Base-by-base conservation (phyloP, 2,113 vertebrate species). In the Aleadryas rufinucha region DNA sequence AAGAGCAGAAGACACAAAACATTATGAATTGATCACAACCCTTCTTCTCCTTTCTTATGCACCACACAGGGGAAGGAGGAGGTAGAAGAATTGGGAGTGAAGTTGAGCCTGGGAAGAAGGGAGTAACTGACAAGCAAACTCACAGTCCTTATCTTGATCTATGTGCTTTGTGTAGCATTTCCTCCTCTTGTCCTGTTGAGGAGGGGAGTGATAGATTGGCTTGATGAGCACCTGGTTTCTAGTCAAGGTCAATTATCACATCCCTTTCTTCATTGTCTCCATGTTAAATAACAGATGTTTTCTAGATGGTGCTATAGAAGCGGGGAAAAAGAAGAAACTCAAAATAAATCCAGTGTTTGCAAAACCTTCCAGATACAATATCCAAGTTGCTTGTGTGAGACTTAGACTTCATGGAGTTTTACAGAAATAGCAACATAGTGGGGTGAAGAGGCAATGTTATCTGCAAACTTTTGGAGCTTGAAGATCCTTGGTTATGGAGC, bases 241-340 rank as follows among this genome's bases (percentile, higher is more conserved):
- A 41, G 31, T 23, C 18, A 68, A 68, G 30, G 35, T 77, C 49
- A 61, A 61, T 7, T 14, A 42, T 20, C 16, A 28, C 8, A 28
- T 82, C 56, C 14, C 11, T 15, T 33, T 45, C 22, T 75, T 70
- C 21, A 20, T 50, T 53, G 11, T 75, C 35, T 50, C 56, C 28
- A 20, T 18, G 2, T 16, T 65, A 90, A 87, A 50, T 65, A 13
- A 13, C 30, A 75, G 35, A 44, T 9, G 13, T 70, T 79, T 84
- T 56, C 35, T 79, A 33, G 45, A 50, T 50, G 16, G 5, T 41
- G 16, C 5, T 65, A 4, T 37, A 39, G 28, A 83, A 74, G 19
- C 0, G 0, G 17, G 7, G 10, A 2, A 7, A 37, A 49, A 54
- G 31, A 59, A 37, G 16, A 39, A 49, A 64, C 2, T 44, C 8